Evolutionary conservation across 2,888 invertebrate genomes (phyloP), one percentile per base, ranked within the genome.

Genomic region (Metallyticus violacea): DNA sequence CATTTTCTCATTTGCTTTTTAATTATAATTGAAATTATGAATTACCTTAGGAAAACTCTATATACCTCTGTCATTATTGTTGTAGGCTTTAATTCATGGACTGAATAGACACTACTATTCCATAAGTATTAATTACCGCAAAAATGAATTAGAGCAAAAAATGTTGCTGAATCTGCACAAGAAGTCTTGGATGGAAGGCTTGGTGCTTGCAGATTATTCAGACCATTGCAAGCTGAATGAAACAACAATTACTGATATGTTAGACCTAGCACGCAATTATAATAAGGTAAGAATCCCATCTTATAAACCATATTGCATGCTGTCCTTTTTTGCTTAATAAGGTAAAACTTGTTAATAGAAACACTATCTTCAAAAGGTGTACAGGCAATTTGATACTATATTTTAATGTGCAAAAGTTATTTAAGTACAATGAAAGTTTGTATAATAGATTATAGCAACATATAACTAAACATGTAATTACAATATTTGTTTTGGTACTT

Each of bases 41-140:
- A 9, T 15, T n/a, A n/a, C n/a, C n/a, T n/a, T n/a, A n/a, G n/a
- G n/a, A n/a, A n/a, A n/a, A n/a, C n/a, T n/a, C n/a, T n/a, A n/a
- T n/a, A n/a, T n/a, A n/a, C n/a, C n/a, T n/a, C n/a, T n/a, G n/a
- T n/a, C n/a, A n/a, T n/a, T n/a, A n/a, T 86, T 83, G 89, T 89
- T 91, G n/a, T 91, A 99, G 95, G 99, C 99, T 76, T 93, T 99
- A 87, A 99, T 99, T 90, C 99, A 99, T 91, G 99, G 99, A 22
- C 94, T 99, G 30, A 99, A 99, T 92, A 95, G 99, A 88, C 99
- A 99, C 92, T 99, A 99, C 91, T 99, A 99, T 92, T 99, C 99
- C 79, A 99, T 99, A 91, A 99, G 99, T 92, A 99, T 99, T 92
- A 99, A 99, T 92, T 99, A 99, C 92, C 95, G 99, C 89, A 99